These are phyloP conservation scores for Pachymerium ferrugineum DNA, from an alignment of 2,888 invertebrate species.

Conservation along the genomic window DNA sequence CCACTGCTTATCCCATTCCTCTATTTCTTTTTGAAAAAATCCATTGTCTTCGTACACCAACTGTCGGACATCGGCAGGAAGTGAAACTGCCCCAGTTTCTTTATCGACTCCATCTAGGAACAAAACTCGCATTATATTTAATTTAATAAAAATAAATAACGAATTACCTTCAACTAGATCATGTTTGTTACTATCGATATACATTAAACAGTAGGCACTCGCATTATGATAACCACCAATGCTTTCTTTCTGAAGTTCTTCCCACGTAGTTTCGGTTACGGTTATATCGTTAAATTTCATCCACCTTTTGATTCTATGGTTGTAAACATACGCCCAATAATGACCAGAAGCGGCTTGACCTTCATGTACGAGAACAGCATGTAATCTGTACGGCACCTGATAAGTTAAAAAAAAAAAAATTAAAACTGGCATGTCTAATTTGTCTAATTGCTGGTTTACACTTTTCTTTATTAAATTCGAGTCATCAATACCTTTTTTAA, in stretches of 20 bases:
- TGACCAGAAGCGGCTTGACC: slow-evolving; percentile 52
- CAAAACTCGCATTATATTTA: not conserved
- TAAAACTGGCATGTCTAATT: not conserved
- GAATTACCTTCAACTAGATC: slow-evolving; percentile 40
- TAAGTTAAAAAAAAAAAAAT: not conserved
- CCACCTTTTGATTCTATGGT: slow-evolving; percentile 45
- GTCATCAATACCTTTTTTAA: slow-evolving; percentile 43
- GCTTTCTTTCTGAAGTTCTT: slow-evolving; percentile 49
- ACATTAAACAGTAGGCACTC: slow-evolving; percentile 51
- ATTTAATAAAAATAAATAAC: not conserved
- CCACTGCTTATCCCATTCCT: not conserved
- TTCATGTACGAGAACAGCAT: slow-evolving; percentile 52
- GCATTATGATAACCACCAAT: slow-evolving; percentile 51
- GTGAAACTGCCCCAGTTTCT: slow-evolving; percentile 30
- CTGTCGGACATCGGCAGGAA: slow-evolving; percentile 32
- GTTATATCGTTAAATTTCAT: slow-evolving; percentile 51
- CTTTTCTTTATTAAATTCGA: not conserved
- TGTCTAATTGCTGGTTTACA: not conserved
- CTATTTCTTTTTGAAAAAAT: not conserved
- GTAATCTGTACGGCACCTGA: slow-evolving; percentile 48
- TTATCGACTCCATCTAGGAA: not conserved
- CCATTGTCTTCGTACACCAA: slow-evolving; percentile 31
- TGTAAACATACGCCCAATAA: slow-evolving; percentile 52
- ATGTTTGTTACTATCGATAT: slow-evolving; percentile 45
- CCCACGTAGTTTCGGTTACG: slow-evolving; percentile 49